A percentile compares a stretch with the other conserved stretches of the same genome.
phyloP scores from a whole-genome alignment of 1,140 invertebrate genomes.

The Nomia melanderi region DNA sequence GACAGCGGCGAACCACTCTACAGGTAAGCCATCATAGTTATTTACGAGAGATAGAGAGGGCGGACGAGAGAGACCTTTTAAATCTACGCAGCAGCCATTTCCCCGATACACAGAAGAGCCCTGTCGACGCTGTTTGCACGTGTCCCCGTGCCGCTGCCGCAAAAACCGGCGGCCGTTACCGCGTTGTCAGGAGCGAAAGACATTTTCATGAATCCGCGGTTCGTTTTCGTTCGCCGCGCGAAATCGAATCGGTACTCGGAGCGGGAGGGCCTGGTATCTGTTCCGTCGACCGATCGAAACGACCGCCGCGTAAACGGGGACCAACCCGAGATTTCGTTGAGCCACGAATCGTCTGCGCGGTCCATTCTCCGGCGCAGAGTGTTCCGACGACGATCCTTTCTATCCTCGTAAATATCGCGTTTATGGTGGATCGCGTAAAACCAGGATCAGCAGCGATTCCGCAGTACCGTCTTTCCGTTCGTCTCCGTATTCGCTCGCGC shows the following conservation, averaged over 20 bases:
- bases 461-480: slow-evolving; percentile 19
- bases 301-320: too few species aligned
- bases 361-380: slow-evolving; percentile 42
- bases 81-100: neutral
- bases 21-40: slow-evolving; percentile 83
- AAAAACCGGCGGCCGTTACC: neutral
- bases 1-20: slow-evolving; percentile 91
- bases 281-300: too few species aligned
- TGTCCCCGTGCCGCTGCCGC: neutral
- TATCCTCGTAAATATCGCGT: slow-evolving; percentile 56
- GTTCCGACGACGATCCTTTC: slow-evolving; percentile 42
- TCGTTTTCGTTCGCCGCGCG: neutral
- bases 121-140: neutral
- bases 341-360: slow-evolving; percentile 46
- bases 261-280: too few species aligned
- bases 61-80: slow-evolving; percentile 18
- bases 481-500: neutral
- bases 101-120: neutral
- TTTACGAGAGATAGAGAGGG: slow-evolving; percentile 41
- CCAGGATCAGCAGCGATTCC: slow-evolving; percentile 37
- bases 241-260: too few species aligned
- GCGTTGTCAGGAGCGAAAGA: neutral
- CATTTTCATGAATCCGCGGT: neutral
- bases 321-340: slow-evolving; percentile 52
- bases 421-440: slow-evolving; percentile 52